Percentiles rank a stretch among this genome's conserved stretches.
phyloP scores from a whole-genome alignment of 2,113 vertebrate species.

The Rhinoderma darwinii region DNA sequence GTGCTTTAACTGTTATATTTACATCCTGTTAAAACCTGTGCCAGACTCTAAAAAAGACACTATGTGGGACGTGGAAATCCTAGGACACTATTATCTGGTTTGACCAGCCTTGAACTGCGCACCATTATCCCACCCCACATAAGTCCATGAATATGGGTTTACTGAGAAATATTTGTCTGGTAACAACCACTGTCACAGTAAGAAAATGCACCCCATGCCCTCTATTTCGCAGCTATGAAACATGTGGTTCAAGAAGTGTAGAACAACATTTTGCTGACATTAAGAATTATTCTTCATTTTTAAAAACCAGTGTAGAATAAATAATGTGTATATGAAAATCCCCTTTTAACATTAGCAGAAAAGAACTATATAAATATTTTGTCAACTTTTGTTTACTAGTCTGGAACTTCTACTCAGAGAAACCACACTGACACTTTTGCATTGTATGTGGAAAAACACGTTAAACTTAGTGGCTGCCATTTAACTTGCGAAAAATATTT shows the following conservation, averaged over 20 bases:
- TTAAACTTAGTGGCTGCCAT: neutral
- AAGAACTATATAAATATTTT: neutral
- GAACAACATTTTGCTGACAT: neutral
- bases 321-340: neutral
- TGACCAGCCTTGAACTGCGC: too few relatives aligned
- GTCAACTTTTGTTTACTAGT: neutral
- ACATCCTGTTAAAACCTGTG: too few relatives aligned
- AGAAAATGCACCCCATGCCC: neutral
- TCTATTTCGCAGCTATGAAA: neutral
- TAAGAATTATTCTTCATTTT: neutral
- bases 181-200: neutral
- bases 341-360: neutral
- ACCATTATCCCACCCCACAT: too few relatives aligned
- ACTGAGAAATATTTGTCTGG: too few relatives aligned
- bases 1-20: too few relatives aligned
- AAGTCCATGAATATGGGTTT: too few relatives aligned
- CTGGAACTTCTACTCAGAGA: neutral
- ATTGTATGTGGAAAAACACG: neutral
- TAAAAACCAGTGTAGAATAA: neutral
- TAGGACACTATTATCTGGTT: too few relatives aligned
- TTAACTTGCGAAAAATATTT: neutral
- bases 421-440: slow-evolving; percentile 18
- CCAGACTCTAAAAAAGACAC: too few relatives aligned
- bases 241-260: too few relatives aligned
- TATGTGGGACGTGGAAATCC: too few relatives aligned